Evolutionary conservation across 1,140 invertebrate genomes (phyloP).

Genomic region (Archegozetes longisetosus): DNA sequence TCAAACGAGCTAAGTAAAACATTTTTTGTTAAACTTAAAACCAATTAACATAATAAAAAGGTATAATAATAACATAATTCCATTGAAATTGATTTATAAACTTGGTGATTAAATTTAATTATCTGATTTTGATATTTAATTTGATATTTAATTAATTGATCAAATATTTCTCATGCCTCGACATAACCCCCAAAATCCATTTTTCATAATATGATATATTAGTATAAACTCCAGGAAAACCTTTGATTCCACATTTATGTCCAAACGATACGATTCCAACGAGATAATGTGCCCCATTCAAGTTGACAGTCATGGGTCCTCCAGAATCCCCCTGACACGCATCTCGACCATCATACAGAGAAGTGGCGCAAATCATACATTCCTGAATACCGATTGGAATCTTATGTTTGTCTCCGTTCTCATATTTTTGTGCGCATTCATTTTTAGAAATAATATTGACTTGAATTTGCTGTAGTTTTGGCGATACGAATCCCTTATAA

Average conservation of each 20-base stretch:
- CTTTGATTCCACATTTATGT: slow-evolving; percentile 45
- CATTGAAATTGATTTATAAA: too few species aligned
- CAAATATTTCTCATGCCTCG: too few species aligned
- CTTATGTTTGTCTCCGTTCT: background rate
- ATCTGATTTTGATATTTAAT: too few species aligned
- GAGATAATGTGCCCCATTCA: slow-evolving; percentile 48
- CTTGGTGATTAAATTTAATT: too few species aligned
- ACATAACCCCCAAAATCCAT: slow-evolving; percentile 23
- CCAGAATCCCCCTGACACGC: slow-evolving; percentile 29
- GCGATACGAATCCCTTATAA: background rate
- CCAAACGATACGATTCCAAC: slow-evolving; percentile 76
- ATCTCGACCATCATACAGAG: background rate
- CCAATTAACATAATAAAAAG: too few species aligned
- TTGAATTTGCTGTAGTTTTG: background rate
- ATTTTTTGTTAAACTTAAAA: too few species aligned
- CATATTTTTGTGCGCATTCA: background rate
- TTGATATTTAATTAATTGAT: too few species aligned
- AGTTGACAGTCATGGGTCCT: slow-evolving; percentile 60
- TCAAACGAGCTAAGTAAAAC: too few species aligned
- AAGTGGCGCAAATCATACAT: background rate
- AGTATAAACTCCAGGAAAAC: slow-evolving; percentile 28
- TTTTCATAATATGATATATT: slow-evolving; percentile 24
- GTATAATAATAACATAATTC: too few species aligned
- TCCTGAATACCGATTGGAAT: background rate
- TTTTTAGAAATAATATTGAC: background rate